Evolutionary conservation across 2,113 vertebrate genomes (phyloP), one percentile per base, ranked within the genome.

Genomic region (Fregata magnificens): DNA sequence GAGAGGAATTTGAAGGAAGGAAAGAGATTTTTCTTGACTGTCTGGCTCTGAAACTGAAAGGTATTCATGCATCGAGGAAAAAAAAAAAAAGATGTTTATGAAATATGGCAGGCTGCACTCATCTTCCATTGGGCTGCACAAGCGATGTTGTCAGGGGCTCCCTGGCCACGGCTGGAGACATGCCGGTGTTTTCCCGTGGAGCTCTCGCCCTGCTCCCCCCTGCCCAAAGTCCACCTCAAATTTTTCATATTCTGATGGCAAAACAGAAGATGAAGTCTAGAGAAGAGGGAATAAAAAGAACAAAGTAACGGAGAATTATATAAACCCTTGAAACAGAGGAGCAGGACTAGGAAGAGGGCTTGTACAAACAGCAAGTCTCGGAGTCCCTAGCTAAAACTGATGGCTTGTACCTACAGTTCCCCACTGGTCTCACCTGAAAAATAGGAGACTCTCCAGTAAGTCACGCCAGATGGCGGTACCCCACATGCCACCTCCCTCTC

Each of bases 101-200:
- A 84, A 87, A 66, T 16, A 44, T 1, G 8, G 32, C 92, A 22
- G 52, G 16, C 26, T 85, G 31, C 50, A 29, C 45, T 74, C 45
- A 42, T 45, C 65, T 73, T 45, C 55, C 38, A 49, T 11, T 1
- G 2, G 66, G 61, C 50, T 82, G 70, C 21, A 63, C 21, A 66
- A 69, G 29, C 0, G 2, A 19, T 73, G 14, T 73, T 11, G 3
- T 31, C 74, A 69, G 63, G 32, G 25, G 5, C 19, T 78, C 44
- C 40, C 50, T 45, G 47, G 62, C 44, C 44, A 44, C 1, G 2
- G 42, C 53, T 62, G 62, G 34, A 91, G 47, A 58, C 16, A 40
- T 0, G 1, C 4, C 2, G 1, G 25, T 67, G 63, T 55, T 53
- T 72, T 29, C 44, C 25, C 34, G 56, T 1, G 22, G 36, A 91